Evolutionary conservation across 2,888 invertebrate species (phyloP), one percentile per base, ranked within the genome.

Genomic region (Autographa pulchrina): DNA sequence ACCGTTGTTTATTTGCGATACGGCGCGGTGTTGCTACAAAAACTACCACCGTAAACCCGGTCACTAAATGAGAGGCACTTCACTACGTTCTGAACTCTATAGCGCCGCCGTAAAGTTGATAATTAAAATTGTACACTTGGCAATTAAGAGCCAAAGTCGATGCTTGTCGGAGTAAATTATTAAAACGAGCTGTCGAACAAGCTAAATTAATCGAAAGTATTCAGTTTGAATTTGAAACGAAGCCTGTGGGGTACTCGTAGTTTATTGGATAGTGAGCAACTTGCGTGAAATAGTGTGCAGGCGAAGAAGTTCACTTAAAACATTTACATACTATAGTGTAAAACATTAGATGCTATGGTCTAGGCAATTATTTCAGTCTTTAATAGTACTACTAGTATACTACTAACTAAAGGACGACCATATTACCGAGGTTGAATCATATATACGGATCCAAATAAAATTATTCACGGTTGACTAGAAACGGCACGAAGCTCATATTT

Each of bases 141-240:
- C 77, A 85, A 85, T 89, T 87, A 85, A 77, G 75, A 75, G 78
- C 71, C 78, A 64, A 82, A 85, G 80, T 85, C 80, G 82, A 86
- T 82, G 86, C 83, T 83, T 86, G 87, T 84, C 85, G 82, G 85
- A 83, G 88, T 92, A 87, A 91, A 92, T 93, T 91, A 92, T 91
- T 93, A 91, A 93, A 92, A 90, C 90, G 88, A 88, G 88, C 90
- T 90, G 91, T 92, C 92, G 91, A 91, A 92, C 89, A 86, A 89
- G 88, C 81, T 81, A 90, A 92, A 92, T 93, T 93, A 92, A 93
- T 92, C 89, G 92, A 91, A 91, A 92, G 90, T 91, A 92, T 92
- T 92, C 87, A 84, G 86, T 89, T 88, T 86, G 90, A 91, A 92
- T 92, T 92, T 84, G 83, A 85, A 91, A 89, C 83, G 84, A 89